These are phyloP conservation scores for Ectropis grisescens DNA, from an alignment of 1,140 invertebrate genomes.

Conservation along the genomic window DNA sequence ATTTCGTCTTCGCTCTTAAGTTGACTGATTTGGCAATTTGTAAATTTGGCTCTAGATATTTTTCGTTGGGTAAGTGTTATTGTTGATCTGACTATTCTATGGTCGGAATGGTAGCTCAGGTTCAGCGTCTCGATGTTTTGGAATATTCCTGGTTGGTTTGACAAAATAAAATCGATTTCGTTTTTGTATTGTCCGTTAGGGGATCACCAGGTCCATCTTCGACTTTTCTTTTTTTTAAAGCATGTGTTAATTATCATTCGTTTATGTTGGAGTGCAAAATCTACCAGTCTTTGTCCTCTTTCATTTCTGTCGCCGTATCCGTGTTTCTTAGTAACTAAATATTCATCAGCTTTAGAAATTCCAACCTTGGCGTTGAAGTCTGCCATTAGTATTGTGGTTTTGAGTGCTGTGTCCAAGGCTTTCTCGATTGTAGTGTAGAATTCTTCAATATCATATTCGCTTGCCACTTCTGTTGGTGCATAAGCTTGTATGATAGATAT, in stretches of 20 bases:
- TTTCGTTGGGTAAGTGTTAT: background rate
- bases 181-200: background rate
- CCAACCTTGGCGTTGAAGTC: background rate
- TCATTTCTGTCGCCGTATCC: background rate
- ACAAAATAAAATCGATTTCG: background rate
- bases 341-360: background rate
- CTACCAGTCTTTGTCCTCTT: slow-evolving; percentile 1
- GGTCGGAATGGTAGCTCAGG: background rate
- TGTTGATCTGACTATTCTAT: background rate
- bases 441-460: background rate
- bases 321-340: background rate
- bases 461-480: background rate
- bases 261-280: background rate
- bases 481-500: background rate
- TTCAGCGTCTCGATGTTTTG: background rate
- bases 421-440: background rate
- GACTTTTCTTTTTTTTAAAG: background rate
- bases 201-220: background rate
- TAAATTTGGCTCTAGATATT: background rate
- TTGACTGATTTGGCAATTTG: background rate
- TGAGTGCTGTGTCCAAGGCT: background rate
- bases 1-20: background rate
- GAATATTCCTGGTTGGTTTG: background rate
- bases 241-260: background rate
- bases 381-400: background rate